Conservation (phyloP, 2,797 vertebrate genomes). For the Sebastes diaconus region DNA sequence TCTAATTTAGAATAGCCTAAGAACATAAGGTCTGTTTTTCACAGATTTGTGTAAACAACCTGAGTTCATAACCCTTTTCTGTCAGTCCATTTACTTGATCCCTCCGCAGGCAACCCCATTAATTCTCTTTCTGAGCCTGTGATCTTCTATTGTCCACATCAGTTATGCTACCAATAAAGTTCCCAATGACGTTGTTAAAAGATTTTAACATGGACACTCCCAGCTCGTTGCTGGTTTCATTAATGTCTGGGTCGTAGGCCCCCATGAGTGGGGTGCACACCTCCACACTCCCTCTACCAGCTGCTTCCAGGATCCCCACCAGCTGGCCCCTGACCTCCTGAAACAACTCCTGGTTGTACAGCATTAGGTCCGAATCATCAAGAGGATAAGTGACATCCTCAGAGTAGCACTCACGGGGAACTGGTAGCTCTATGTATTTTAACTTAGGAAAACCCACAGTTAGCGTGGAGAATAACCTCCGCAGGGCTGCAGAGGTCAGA, state of each 20-base stretch:
- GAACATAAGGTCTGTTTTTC: background rate
- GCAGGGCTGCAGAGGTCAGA: conserved; percentile 83
- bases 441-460: conserved; percentile 81
- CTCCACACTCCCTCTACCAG: conserved; percentile 83
- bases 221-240: conserved; percentile 93
- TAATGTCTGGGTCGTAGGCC: conserved; percentile 89
- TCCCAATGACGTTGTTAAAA: conserved; percentile 88
- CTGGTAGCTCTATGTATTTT: conserved; percentile 89
- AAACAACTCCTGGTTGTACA: conserved; percentile 87
- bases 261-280: conserved; percentile 90
- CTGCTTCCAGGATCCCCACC: conserved; percentile 81
- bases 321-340: conserved; percentile 82
- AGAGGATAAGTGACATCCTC: conserved; percentile 86
- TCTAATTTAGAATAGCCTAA: background rate
- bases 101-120: background rate
- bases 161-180: conserved; percentile 80
- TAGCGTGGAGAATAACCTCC: conserved; percentile 83
- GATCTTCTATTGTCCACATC: conserved; percentile 70
- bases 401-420: conserved; percentile 93
- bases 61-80: background rate
- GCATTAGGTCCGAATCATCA: conserved; percentile 82
- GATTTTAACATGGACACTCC: conserved; percentile 88
- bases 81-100: background rate
- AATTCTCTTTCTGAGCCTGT: conserved; percentile 26
- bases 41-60: background rate